phyloP scores from a whole-genome alignment of 2,888 invertebrate species.

The Torymus tubicola region DNA sequence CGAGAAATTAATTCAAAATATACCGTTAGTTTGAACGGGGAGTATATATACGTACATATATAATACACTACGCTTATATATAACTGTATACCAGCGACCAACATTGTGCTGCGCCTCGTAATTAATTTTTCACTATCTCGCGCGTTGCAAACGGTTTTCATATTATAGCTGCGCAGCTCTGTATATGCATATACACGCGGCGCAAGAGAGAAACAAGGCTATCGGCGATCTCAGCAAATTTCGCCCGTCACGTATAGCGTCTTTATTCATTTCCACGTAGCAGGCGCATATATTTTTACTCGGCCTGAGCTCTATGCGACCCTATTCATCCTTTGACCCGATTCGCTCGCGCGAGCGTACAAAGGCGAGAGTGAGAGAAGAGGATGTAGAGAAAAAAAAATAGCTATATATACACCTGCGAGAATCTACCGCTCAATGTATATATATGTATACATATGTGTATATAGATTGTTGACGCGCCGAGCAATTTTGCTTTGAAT shows the following conservation, averaged over 20 bases:
- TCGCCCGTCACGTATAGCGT: conserved; percentile 11
- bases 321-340: conserved; percentile 49
- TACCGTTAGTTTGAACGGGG: too few species aligned
- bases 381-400: neutral
- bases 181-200: too few species aligned
- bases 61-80: too few species aligned
- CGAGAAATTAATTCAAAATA: too few species aligned
- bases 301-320: neutral
- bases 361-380: conserved; percentile 19
- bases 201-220: neutral
- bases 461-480: too few species aligned
- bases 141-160: neutral
- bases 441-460: too few species aligned
- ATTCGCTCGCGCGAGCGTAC: conserved; percentile 20
- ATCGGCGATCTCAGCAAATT: neutral
- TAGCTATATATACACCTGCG: neutral
- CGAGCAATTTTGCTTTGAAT: too few species aligned
- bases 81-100: too few species aligned
- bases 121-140: neutral
- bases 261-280: conserved; percentile 27
- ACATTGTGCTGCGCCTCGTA: too few species aligned
- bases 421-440: too few species aligned
- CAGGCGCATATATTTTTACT: conserved; percentile 23
- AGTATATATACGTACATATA: too few species aligned
- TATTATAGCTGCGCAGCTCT: too few species aligned